Percentiles rank a stretch among this genome's conserved stretches.
Conservation (phyloP, 1,140 invertebrate genomes). For the Meloidogyne floridensis region DNA sequence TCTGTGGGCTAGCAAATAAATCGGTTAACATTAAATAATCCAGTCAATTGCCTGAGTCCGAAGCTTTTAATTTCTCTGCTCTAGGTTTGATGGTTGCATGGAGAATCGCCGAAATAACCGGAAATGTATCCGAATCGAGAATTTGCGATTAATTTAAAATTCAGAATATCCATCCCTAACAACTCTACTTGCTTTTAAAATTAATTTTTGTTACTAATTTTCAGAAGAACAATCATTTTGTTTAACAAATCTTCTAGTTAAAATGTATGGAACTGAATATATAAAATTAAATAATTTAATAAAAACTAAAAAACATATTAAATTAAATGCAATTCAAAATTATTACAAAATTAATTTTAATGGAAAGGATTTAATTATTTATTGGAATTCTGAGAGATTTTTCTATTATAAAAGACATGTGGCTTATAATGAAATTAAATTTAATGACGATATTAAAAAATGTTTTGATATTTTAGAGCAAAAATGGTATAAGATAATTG, state of each 20-base stretch:
- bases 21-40: too few species aligned
- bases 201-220: not conserved
- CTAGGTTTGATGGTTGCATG: too few species aligned
- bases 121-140: too few species aligned
- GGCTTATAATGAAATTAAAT: not conserved
- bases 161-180: too few species aligned
- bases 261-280: slow-evolving; percentile 1
- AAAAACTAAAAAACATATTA: not conserved
- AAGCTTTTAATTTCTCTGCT: too few species aligned
- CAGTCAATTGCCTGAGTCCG: too few species aligned
- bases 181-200: too few species aligned
- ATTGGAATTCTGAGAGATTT: not conserved
- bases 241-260: not conserved
- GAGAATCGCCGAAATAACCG: too few species aligned
- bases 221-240: slow-evolving; percentile 5
- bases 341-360: slow-evolving; percentile 6
- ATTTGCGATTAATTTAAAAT: too few species aligned
- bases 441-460: not conserved
- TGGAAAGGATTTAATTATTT: not conserved
- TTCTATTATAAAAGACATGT: not conserved
- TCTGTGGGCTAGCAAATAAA: too few species aligned
- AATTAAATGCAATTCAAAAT: not conserved
- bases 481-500: not conserved
- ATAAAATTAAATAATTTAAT: not conserved
- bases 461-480: not conserved